Base-by-base conservation (phyloP, 2,797 vertebrate species). In the Centroberyx gerrardi region DNA sequence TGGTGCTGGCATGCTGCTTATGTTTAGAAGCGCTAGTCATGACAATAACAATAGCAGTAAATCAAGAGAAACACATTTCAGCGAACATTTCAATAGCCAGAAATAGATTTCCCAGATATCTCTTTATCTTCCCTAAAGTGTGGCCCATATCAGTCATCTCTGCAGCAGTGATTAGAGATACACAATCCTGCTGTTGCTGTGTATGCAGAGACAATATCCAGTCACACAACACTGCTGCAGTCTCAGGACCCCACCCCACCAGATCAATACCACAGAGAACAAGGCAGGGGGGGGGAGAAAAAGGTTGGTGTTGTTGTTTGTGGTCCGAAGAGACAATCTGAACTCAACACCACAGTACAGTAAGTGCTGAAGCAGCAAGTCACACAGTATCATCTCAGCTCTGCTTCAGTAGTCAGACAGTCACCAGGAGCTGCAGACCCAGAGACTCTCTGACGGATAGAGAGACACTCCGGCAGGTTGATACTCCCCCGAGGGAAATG, bases 191-290 rank as follows among this genome's bases (percentile, higher is more conserved):
- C 28, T 62, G 48, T 18, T 63, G 29, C 64, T 67, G 55, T 70
- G 18, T 69, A 18, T 69, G 60, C 62, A 69, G 53, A 80, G 70
- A 86, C 51, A 72, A 61, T 59, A 80, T 13, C 40, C 48, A 56
- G 63, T 62, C 62, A 72, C 67, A 82, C 31, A 52, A 68, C 40
- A 51, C 62, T 70, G 44, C 85, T 82, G 88, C 91, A 88, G 85
- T 65, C 40, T 18, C 15, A 36, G 55, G 12, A 87, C 84, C 80
- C 81, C 88, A 80, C 87, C 90, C 87, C 60, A 64, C 27, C 55
- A 18, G 60, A 89, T 90, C 89, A 79, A 90, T 90, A 88, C 31
- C 40, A 72, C 56, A 72, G 69, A 66, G 15, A 8, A 74, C 44
- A 44, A 5, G 48, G 22, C 54, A 33, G 10, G 3, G 28, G 49